Percentiles rank a stretch among this genome's conserved stretches.
These are phyloP conservation scores for Drosophila paracracens DNA, from an alignment of 2,888 invertebrate species.

Conservation along the genomic window DNA sequence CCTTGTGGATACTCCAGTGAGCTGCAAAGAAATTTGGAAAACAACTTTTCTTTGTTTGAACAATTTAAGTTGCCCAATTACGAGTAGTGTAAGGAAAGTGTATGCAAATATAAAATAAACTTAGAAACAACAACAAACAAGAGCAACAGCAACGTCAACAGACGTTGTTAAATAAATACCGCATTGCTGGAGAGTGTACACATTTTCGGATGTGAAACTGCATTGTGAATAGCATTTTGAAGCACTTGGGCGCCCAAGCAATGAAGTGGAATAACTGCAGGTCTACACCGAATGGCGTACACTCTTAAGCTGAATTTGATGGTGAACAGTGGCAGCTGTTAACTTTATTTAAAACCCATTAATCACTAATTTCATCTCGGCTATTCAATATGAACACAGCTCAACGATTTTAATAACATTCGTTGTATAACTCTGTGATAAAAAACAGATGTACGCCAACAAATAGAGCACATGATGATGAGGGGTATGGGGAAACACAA, in stretches of 20 bases:
- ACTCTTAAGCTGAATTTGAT: constrained; percentile 11
- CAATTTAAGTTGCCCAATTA: constrained; percentile 66
- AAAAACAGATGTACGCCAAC: background rate
- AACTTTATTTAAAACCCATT: background rate
- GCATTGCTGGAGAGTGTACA: constrained; percentile 35
- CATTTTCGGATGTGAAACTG: constrained; percentile 47
- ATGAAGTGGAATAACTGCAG: constrained; percentile 20
- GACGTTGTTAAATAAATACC: constrained; percentile 55
- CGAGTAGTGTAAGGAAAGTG: constrained; percentile 33
- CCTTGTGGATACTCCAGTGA: background rate
- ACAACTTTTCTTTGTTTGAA: constrained; percentile 35
- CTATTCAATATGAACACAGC: background rate
- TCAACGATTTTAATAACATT: background rate
- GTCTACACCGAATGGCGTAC: constrained; percentile 6
- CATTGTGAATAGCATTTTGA: constrained; percentile 32
- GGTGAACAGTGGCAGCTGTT: background rate
- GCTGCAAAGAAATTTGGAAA: constrained; percentile 24
- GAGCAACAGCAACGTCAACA: constrained; percentile 48
- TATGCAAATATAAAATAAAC: constrained; percentile 59
- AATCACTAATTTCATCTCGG: background rate
- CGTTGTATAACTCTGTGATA: background rate
- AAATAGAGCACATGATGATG: background rate
- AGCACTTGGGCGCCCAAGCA: constrained; percentile 22
- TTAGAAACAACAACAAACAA: constrained; percentile 28
- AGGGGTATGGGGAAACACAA: constrained; percentile 6